Evolutionary conservation across 2,113 vertebrate genomes (phyloP).

Genomic region (Elanoides forficatus): DNA sequence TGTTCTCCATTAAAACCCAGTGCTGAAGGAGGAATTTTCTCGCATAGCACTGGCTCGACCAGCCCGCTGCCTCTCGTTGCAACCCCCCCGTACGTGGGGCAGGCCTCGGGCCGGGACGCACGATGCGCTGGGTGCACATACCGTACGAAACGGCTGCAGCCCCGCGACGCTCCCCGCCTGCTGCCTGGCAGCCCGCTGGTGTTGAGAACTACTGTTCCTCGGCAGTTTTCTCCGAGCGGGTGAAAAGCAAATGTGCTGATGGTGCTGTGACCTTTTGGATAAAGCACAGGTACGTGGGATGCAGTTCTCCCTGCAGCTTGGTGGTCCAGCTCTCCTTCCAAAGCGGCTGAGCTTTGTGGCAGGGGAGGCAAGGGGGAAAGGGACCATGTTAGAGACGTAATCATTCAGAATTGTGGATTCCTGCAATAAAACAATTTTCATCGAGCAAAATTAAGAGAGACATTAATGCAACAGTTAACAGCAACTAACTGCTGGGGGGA

Average conservation of each 20-base stretch:
- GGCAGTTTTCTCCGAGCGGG: background rate
- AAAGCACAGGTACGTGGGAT: background rate
- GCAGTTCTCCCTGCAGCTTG: background rate
- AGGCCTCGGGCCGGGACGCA: rapidly evolving
- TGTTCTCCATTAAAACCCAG: background rate
- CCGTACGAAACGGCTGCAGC: background rate
- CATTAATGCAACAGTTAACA: slow-evolving; percentile 66
- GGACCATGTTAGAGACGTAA: background rate
- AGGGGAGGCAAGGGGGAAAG: too few relatives aligned
- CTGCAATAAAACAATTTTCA: slow-evolving; percentile 45
- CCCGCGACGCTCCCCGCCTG: rapidly evolving
- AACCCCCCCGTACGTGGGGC: rapidly evolving
- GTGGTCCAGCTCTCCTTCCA: background rate
- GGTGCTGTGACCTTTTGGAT: background rate
- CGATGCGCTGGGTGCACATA: rapidly evolving
- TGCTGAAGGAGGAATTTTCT: background rate
- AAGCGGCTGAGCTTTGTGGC: background rate
- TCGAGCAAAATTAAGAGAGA: slow-evolving; percentile 41
- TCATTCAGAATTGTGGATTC: background rate
- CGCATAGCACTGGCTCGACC: rapidly evolving
- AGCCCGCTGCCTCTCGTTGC: rapidly evolving
- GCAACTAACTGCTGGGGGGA: slow-evolving; percentile 27
- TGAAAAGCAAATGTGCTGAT: background rate
- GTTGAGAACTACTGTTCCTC: background rate
- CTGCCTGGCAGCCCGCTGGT: background rate